Evolutionary conservation across 2,888 invertebrate genomes (phyloP).

Genomic region (Latheticus oryzae): DNA sequence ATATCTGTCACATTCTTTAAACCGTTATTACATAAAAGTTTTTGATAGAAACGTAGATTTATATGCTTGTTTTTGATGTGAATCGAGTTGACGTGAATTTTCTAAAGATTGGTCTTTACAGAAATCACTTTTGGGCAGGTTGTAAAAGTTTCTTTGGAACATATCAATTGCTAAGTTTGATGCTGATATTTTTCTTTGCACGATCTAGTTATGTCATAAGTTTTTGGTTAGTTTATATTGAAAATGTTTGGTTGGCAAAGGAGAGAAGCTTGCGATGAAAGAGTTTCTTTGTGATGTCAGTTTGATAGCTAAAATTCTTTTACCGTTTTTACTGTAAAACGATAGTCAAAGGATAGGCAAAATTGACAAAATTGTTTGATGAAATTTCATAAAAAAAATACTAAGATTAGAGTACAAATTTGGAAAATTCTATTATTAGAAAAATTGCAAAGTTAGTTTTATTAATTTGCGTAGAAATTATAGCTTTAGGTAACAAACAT

Average conservation of each 20-base stretch:
- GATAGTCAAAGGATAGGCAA: no score
- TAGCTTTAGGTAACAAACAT: no score
- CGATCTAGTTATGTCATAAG: slow-evolving; percentile 12
- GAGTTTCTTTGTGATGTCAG: no score
- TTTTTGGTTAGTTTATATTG: not conserved
- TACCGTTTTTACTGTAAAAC: no score
- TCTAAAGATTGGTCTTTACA: slow-evolving; percentile 10
- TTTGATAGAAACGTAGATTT: slow-evolving; percentile 24
- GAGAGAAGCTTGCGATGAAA: no score
- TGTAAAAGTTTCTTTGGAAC: slow-evolving; percentile 1
- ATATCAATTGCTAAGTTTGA: slow-evolving; percentile 16
- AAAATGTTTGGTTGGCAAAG: slow-evolving; percentile 2
- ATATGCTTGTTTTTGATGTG: slow-evolving; percentile 20
- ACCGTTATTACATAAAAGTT: slow-evolving; percentile 38
- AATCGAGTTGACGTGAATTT: not conserved
- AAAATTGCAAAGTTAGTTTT: no score
- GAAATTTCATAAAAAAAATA: no score
- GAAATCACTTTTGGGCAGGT: slow-evolving; percentile 4
- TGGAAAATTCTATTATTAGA: no score
- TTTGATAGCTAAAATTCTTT: no score
- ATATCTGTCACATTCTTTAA: slow-evolving; percentile 35
- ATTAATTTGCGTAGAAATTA: no score
- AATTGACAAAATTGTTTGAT: no score
- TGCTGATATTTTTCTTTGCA: not conserved
- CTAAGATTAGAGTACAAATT: no score